Base-by-base conservation (phyloP, 2,113 vertebrate species). In the Pelvicachromis taeniatus region DNA sequence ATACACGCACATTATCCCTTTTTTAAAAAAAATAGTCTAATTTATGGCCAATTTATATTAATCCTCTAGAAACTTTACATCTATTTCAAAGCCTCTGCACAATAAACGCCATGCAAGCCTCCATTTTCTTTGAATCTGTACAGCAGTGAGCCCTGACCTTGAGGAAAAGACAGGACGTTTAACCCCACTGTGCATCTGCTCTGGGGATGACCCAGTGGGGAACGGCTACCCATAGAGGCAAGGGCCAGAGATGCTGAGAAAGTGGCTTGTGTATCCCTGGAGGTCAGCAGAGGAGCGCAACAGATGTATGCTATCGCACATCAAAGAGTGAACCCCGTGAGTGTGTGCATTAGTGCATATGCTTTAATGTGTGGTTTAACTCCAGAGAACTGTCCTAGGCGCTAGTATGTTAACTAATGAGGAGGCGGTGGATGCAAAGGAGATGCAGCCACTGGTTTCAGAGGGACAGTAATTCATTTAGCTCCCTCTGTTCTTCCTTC, bases 181-280 rank as follows among this genome's bases (percentile, higher is more conserved):
- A 81, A 89, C 83, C 81, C 81, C 65, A 56, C 29, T 12, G 59
- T 78, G 84, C 90, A 89, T 91, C 89, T 77, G 85, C 63, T 87
- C 42, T 26, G 81, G 75, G 81, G 73, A 31, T 77, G 48, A 89
- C 79, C 65, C 92, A 83, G 93, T 83, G 81, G 93, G 93, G 86
- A 65, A 50, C 4, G n/a, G 78, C 79, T 88, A 55, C 86, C 87
- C 89, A 55, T 59, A 40, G 89, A 78, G 83, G 84, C 87, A 19
- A 82, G 83, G 75, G 70, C 78, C 85, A 85, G 80, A 87, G 87
- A 89, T 86, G 88, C 87, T 87, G 85, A 84, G 92, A 90, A 79
- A 80, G 82, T 26, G 80, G 40, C 63, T 23, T 81, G 79, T 84
- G 85, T 54, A 26, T 42, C 81, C 80, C 68, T 58, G 82, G 81